Evolutionary conservation across 1,140 invertebrate species (phyloP), one percentile per base, ranked within the genome.

Genomic region (Temnothorax curvispinosus): DNA sequence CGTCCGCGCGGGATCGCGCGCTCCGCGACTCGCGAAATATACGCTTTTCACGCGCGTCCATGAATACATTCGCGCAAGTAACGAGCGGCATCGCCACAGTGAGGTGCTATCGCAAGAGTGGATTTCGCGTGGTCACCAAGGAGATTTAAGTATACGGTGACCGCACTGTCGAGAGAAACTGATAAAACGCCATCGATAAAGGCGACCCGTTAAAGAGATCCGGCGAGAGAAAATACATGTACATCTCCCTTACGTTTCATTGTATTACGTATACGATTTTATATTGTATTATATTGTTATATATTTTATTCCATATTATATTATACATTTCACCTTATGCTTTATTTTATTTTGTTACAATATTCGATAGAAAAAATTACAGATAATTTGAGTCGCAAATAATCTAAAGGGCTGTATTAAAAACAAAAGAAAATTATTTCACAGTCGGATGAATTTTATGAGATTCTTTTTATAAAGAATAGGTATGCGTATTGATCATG

Each of bases 11-110:
- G 67, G 85, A 27, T 89, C 87, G 67, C 78, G 6, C 41, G 74
- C 69, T 80, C 58, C 52, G 50, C 81, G 67, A 86, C 77, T 87
- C 84, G 67, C 64, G 86, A 88, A 91, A 90, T 92, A 88, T 41
- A 64, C 78, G 88, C 92, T 92, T 91, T 80, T 81, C 81, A 75
- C 82, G 67, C 15, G 67, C 15, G 56, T 44, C 38, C 38, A 47
- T 44, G 80, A 78, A 69, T 87, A 87, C 58, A 89, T 88, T 90
- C 85, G 86, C 77, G 86, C 82, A 60, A 86, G 50, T 56, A 65
- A 78, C 58, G 62, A 81, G 18, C 6, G 60, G 27, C 78, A 67
- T 78, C n/a, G 47, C 6, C 13, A 9, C 6, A 6, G 18, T 44
- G n/a, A 21, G 15, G 6, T 58, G 50, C 8, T 71, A 72, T 77